These are phyloP conservation scores for Arenaria interpres DNA, from an alignment of 2,113 vertebrate genomes.

Conservation along the genomic window DNA sequence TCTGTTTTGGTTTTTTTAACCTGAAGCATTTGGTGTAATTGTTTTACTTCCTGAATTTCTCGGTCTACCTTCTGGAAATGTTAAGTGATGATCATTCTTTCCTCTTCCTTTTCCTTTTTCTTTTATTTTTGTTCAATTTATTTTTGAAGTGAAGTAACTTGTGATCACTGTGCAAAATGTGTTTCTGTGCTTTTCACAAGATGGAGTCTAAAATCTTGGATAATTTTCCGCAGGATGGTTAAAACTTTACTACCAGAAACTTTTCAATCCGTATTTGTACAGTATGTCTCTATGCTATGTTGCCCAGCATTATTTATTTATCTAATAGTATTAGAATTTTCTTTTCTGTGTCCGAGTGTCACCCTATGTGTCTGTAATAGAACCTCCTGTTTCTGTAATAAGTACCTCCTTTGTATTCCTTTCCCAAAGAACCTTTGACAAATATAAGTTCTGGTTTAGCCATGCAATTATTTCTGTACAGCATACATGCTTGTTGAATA, in stretches of 20 bases:
- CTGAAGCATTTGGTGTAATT: neutral
- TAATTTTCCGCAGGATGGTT: neutral
- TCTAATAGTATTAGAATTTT: neutral
- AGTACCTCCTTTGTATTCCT: slow-evolving; percentile 16
- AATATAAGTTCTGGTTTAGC: neutral
- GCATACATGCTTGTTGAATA: neutral
- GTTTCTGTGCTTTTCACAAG: neutral
- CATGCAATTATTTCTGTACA: neutral
- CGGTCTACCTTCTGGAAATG: neutral
- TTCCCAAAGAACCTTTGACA: neutral
- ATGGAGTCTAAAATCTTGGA: neutral
- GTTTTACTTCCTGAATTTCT: neutral
- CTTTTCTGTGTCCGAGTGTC: neutral
- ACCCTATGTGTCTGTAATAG: neutral
- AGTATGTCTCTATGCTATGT: neutral
- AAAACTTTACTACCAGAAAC: neutral
- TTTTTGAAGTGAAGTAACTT: neutral
- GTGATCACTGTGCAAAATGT: neutral
- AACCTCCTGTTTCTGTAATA: slow-evolving; percentile 16
- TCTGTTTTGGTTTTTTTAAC: neutral
- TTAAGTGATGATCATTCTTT: neutral
- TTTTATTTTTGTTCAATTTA: neutral
- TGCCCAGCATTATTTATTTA: neutral
- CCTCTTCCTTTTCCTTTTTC: neutral
- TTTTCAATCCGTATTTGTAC: neutral